Conservation (phyloP, 2,113 vertebrate species). For the Anguilla rostrata region DNA sequence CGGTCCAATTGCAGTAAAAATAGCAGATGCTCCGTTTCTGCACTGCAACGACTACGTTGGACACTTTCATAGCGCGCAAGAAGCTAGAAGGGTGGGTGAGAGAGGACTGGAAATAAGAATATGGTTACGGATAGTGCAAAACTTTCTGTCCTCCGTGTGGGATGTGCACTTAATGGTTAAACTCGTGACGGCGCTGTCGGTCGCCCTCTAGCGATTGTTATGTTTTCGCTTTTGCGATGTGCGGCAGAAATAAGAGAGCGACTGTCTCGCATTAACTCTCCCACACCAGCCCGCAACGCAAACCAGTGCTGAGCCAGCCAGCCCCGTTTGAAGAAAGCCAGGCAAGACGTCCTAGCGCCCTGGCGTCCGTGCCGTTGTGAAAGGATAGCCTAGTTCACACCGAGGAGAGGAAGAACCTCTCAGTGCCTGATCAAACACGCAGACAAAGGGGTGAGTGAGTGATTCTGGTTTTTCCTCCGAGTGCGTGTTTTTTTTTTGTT, state of each 20-base stretch:
- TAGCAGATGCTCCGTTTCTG: not conserved
- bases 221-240: slow-evolving; percentile 46
- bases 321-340: slow-evolving; percentile 7
- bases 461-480: slow-evolving; percentile 31
- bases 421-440: not conserved
- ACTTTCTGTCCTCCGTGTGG: not conserved
- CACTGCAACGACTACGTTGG: not conserved
- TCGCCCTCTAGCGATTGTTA: slow-evolving; percentile 63
- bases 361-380: slow-evolving; percentile 49
- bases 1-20: not conserved
- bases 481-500: slow-evolving; percentile 40
- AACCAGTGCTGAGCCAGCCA: slow-evolving; percentile 13
- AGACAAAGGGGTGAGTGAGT: slow-evolving; percentile 53
- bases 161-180: slow-evolving; percentile 10
- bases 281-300: slow-evolving; percentile 52
- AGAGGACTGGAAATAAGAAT: not conserved
- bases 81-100: not conserved
- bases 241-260: slow-evolving; percentile 58
- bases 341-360: slow-evolving; percentile 33
- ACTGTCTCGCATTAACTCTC: slow-evolving; percentile 60
- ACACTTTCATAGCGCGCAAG: not conserved
- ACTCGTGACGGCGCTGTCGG: slow-evolving; percentile 26
- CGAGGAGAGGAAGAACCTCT: not conserved
- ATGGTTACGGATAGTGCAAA: not conserved
- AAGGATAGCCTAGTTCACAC: slow-evolving; percentile 38